Evolutionary conservation across 2,113 vertebrate genomes (phyloP), one percentile per base, ranked within the genome.

Genomic region (Circaetus gallicus): DNA sequence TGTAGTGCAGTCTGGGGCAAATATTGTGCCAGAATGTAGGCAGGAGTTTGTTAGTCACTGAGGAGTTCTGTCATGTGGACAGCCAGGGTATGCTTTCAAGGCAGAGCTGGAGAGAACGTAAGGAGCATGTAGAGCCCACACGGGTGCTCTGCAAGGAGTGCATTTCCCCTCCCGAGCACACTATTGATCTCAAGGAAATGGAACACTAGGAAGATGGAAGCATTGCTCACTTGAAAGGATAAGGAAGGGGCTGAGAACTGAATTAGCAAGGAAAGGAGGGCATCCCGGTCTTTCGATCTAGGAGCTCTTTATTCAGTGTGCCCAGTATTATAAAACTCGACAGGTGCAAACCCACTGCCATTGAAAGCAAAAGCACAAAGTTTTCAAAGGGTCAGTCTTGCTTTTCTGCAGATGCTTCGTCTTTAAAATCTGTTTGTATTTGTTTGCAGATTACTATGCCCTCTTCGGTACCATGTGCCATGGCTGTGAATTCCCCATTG

Each of bases 401-500:
- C 16, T 80, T 81, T 84, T 55, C 79, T 67, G 47, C 13, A 7
- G 29, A 4, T 50, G 42, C 9, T 47, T 58, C 36, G 26, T 50
- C 25, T 53, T 55, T 77, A 58, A 90, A 43, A 72, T 34, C 42
- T 77, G 28, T 72, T 58, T 80, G 42, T 86, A 11, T 82, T 58
- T 61, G 61, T 45, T 89, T 94, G 62, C 97, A 99, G 99, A 99
- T 98, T 99, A 99, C 94, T 99, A 99, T 91, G 97, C 97, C 29
- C 97, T 99, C 82, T 99, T 99, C 29, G 99, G 99, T 89, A 99
- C 99, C 3, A 99, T 98, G 97, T 99, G 99, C 97, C 99, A 97
- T 7, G 99, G 99, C 80, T 99, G 99, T 76, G 99, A 99, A 91
- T 99, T 99, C 95, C 99, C 99, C 83, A 99, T 99, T 63, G 99